Conservation (phyloP, 1,140 invertebrate species). For the Ooceraea biroi region DNA sequence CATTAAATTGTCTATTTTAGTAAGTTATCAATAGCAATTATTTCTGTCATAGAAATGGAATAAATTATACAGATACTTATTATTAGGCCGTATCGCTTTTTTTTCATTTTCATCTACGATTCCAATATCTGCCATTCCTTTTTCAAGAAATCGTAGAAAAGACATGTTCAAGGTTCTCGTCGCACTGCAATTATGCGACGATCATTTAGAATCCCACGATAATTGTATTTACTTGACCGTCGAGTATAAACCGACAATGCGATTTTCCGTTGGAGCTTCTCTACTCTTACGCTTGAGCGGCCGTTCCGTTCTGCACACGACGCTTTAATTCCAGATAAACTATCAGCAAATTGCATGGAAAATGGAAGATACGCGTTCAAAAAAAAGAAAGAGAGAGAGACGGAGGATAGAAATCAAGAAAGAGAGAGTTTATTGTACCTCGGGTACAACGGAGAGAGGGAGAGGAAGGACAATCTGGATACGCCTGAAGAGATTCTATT, state of each 20-base stretch:
- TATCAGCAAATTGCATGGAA: slow-evolving; percentile 52
- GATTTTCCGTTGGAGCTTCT: not conserved
- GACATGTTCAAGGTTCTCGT: not conserved
- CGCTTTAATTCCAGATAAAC: slow-evolving; percentile 62
- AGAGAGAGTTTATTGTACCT: slow-evolving; percentile 41
- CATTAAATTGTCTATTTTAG: not conserved
- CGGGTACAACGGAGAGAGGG: not conserved
- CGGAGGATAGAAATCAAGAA: not conserved
- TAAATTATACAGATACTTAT: not conserved
- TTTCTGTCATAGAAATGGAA: not conserved
- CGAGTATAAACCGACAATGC: not conserved
- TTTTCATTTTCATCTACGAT: slow-evolving; percentile 8
- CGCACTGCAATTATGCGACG: not conserved
- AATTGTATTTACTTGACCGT: not conserved
- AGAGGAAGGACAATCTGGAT: slow-evolving; percentile 18
- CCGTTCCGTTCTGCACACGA: not conserved
- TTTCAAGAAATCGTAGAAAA: not conserved
- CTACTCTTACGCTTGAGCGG: slow-evolving; percentile 11
- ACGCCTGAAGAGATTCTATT: slow-evolving; percentile 71
- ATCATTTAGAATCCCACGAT: slow-evolving; percentile 17
- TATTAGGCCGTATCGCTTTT: not conserved
- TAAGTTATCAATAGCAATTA: slow-evolving; percentile 4
- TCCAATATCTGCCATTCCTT: slow-evolving; percentile 12
- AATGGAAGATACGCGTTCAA: not conserved
- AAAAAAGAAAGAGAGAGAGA: not conserved